A percentile compares a stretch with the other conserved stretches of the same genome.
phyloP scores from a whole-genome alignment of 2,797 vertebrate species.

The Coluber constrictor region DNA sequence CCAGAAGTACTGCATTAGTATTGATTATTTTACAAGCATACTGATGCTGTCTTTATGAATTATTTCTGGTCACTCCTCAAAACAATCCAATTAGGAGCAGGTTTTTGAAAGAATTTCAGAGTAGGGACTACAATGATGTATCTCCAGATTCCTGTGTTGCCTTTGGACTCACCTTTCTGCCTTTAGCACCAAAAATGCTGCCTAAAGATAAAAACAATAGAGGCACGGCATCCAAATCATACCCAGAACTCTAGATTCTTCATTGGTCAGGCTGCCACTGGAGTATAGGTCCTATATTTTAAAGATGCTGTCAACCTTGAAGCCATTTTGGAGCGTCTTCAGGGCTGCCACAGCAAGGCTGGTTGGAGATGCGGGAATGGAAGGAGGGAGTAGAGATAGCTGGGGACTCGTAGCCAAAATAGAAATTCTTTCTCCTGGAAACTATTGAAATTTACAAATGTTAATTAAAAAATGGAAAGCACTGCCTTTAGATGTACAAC shows the following conservation, averaged over 20 bases:
- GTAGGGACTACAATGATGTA: background rate
- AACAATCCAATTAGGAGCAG: slow-evolving; percentile 7
- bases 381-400: no score
- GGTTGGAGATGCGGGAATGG: no score
- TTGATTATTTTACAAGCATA: background rate
- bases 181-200: background rate
- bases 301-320: no score
- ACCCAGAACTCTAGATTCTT: background rate
- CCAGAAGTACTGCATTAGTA: background rate
- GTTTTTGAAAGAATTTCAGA: background rate
- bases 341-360: no score
- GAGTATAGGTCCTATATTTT: background rate
- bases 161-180: slow-evolving; percentile 6
- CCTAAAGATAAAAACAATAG: background rate
- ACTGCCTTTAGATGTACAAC: background rate
- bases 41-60: background rate
- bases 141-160: background rate
- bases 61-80: background rate
- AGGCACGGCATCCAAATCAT: background rate
- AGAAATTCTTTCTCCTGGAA: no score
- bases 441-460: background rate
- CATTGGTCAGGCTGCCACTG: background rate
- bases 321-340: no score
- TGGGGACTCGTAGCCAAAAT: no score
- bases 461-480: background rate